Percentiles rank a stretch among this genome's conserved stretches.
phyloP scores from a whole-genome alignment of 2,797 vertebrate genomes.

The Amblyraja radiata region DNA sequence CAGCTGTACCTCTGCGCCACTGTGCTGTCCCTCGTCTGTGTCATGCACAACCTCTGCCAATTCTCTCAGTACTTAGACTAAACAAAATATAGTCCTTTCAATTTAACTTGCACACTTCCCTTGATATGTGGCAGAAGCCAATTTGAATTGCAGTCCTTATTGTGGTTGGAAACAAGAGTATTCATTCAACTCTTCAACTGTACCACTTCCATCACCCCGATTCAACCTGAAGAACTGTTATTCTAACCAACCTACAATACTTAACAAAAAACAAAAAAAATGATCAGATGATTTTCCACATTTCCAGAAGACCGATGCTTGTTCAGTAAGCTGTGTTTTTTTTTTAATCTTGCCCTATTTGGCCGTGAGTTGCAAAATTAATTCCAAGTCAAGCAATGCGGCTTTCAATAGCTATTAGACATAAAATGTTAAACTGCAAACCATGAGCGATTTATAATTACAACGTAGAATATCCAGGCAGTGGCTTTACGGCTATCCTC shows the following conservation, averaged over 20 bases:
- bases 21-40: too few species aligned
- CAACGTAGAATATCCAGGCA: too few species aligned
- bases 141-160: background rate
- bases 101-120: background rate
- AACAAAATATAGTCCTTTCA: background rate
- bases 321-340: background rate
- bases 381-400: background rate
- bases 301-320: background rate
- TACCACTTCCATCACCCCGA: background rate
- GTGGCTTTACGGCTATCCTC: too few species aligned
- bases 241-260: background rate
- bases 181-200: background rate
- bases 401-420: background rate
- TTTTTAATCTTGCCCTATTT: background rate
- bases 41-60: background rate
- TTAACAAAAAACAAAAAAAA: background rate
- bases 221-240: background rate
- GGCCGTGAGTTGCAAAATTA: background rate
- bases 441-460: background rate
- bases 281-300: background rate
- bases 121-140: background rate
- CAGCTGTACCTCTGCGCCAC: too few species aligned
- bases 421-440: background rate
- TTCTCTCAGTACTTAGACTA: background rate
- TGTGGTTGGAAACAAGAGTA: constrained; percentile 29